These are phyloP conservation scores for Anabas testudineus DNA, from an alignment of 2,797 vertebrate species.

Conservation along the genomic window DNA sequence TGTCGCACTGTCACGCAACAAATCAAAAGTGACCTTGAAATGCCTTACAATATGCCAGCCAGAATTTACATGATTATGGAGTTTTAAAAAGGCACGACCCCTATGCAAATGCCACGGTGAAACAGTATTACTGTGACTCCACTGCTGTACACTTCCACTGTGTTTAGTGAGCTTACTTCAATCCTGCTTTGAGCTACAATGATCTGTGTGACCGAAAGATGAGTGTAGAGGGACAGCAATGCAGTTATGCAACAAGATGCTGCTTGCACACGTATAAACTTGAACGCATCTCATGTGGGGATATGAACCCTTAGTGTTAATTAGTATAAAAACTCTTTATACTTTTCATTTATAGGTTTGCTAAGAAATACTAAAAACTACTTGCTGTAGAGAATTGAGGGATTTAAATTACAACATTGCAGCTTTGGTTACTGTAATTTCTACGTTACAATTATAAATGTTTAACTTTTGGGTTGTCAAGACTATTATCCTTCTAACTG, in stretches of 20 bases:
- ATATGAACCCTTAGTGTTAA: slow-evolving; percentile 56
- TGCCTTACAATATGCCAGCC: not conserved
- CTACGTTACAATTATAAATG: slow-evolving; percentile 51
- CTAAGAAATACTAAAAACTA: slow-evolving; percentile 50
- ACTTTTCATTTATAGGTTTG: slow-evolving; percentile 33
- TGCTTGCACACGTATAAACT: slow-evolving; percentile 63
- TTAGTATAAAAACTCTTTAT: slow-evolving; percentile 57
- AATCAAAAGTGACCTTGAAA: slow-evolving; percentile 40
- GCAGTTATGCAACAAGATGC: slow-evolving; percentile 64
- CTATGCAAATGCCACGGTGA: slow-evolving; percentile 28
- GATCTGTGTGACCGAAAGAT: slow-evolving; percentile 65
- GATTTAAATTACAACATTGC: slow-evolving; percentile 48
- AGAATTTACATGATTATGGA: slow-evolving; percentile 26
- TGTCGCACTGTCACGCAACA: not conserved
- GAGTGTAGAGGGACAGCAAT: slow-evolving; percentile 52
- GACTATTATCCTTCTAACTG: slow-evolving; percentile 31
- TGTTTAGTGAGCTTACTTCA: slow-evolving; percentile 61
- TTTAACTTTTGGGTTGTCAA: slow-evolving; percentile 42
- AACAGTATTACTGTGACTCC: slow-evolving; percentile 28
- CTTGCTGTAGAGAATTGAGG: slow-evolving; percentile 20
- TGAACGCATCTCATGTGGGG: slow-evolving; percentile 60
- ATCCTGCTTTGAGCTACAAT: slow-evolving; percentile 63
- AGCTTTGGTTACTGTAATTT: slow-evolving; percentile 52
- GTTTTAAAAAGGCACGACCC: slow-evolving; percentile 30
- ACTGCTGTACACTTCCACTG: slow-evolving; percentile 44